These are phyloP conservation scores for Gallinago solitaria DNA, from an alignment of 2,797 vertebrate genomes.

Conservation along the genomic window DNA sequence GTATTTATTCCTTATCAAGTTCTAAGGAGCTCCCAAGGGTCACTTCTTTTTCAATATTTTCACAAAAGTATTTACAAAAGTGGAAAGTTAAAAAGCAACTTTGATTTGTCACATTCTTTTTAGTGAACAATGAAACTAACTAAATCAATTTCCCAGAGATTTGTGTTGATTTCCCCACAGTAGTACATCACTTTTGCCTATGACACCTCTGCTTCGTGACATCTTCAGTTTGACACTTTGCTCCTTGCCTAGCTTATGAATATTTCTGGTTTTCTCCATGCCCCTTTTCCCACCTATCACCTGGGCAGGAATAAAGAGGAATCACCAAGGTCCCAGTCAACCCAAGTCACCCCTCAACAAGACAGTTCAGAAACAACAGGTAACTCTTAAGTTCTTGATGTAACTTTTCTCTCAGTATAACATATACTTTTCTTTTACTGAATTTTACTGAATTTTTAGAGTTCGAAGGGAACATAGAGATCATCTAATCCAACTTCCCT, in stretches of 20 bases:
- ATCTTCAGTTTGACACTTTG: neutral
- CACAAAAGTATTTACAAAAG: neutral
- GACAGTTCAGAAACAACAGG: neutral
- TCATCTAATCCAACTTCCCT: too few species aligned
- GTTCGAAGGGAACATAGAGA: too few species aligned
- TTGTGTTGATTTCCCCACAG: neutral
- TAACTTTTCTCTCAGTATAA: neutral
- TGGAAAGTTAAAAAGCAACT: neutral
- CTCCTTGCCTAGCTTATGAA: rapidly evolving
- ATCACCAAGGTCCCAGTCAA: neutral
- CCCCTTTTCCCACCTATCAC: neutral
- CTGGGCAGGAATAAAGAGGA: neutral
- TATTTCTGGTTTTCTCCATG: neutral
- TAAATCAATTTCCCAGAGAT: neutral
- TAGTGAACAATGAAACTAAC: neutral
- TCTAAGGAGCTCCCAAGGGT: neutral
- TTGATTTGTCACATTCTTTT: neutral
- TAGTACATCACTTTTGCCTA: neutral
- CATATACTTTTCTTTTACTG: neutral
- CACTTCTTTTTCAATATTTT: neutral
- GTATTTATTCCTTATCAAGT: neutral
- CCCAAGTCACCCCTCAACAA: neutral
- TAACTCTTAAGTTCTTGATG: neutral
- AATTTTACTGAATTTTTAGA: too few species aligned
- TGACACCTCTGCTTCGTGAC: neutral